Evolutionary conservation across 2,797 vertebrate genomes (phyloP).

Genomic region (Tachyglossus aculeatus): DNA sequence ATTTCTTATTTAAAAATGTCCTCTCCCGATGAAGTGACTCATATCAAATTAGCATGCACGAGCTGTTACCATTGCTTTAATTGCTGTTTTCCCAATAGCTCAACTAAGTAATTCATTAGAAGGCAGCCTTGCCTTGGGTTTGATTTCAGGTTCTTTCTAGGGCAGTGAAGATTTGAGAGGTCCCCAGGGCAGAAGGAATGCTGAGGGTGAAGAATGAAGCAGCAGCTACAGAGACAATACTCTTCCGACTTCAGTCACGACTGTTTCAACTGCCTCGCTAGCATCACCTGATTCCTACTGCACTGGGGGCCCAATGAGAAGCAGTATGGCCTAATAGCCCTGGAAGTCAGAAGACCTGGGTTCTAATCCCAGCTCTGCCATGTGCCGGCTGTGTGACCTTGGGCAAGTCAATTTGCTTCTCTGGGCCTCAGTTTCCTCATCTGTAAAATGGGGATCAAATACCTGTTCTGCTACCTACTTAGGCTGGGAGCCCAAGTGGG

Average conservation of each 20-base stretch:
- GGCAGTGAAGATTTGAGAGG: conserved; percentile 23
- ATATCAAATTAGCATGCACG: background rate
- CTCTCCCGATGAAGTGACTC: background rate
- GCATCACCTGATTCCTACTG: too few species aligned
- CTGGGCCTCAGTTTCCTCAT: too few species aligned
- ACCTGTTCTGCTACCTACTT: too few species aligned
- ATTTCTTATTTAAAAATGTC: conserved; percentile 8
- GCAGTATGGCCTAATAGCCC: too few species aligned
- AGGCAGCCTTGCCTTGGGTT: conserved; percentile 23
- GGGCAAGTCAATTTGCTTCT: too few species aligned
- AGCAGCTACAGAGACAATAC: conserved; percentile 15
- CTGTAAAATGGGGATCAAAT: too few species aligned
- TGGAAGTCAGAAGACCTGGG: too few species aligned
- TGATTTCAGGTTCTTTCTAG: conserved; percentile 33
- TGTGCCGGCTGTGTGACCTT: too few species aligned
- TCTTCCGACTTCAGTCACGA: conserved; percentile 7
- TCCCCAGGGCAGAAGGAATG: background rate
- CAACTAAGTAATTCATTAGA: conserved; percentile 23
- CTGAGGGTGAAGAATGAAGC: conserved; percentile 46
- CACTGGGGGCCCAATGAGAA: too few species aligned
- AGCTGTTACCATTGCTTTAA: background rate
- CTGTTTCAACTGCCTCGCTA: too few species aligned
- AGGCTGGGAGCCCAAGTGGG: too few species aligned
- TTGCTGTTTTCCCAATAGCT: background rate
- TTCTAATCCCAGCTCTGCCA: too few species aligned